Evolutionary conservation across 1,140 invertebrate genomes (phyloP).

Genomic region (Sinella curviseta): DNA sequence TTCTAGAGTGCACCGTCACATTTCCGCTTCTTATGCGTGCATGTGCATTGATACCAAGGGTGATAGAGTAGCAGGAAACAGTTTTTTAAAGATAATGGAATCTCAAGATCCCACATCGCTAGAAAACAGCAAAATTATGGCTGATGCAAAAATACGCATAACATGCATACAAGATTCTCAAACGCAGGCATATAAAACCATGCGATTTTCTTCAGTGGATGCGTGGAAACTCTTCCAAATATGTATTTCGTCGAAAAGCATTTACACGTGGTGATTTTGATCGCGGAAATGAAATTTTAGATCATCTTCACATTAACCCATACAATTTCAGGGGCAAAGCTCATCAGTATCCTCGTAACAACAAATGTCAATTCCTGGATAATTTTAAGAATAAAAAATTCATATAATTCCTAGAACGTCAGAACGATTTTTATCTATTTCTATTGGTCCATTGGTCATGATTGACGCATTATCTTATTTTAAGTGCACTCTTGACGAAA

Average conservation of each 20-base stretch:
- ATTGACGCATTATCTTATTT: background rate
- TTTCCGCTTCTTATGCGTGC: background rate
- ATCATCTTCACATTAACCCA: background rate
- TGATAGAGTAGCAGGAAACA: background rate
- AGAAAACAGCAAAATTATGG: background rate
- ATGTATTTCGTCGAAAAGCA: background rate
- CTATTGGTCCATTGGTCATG: background rate
- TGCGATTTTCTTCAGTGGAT: background rate
- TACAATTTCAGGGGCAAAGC: background rate
- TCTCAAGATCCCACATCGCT: background rate
- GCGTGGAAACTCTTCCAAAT: background rate
- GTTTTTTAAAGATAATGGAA: background rate
- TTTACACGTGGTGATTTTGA: background rate
- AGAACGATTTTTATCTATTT: background rate
- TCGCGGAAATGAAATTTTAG: background rate
- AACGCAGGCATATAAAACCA: background rate
- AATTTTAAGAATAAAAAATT: background rate
- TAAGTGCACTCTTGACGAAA: background rate
- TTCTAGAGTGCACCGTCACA: background rate
- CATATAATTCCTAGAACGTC: background rate
- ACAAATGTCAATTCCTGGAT: background rate
- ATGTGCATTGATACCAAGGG: background rate
- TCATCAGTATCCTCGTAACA: background rate
- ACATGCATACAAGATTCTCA: background rate
- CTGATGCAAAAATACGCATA: background rate